A percentile compares a stretch with the other conserved stretches of the same genome.
Evolutionary conservation across 2,888 invertebrate genomes (phyloP).

Genomic region (Zhengitettix transpicula): DNA sequence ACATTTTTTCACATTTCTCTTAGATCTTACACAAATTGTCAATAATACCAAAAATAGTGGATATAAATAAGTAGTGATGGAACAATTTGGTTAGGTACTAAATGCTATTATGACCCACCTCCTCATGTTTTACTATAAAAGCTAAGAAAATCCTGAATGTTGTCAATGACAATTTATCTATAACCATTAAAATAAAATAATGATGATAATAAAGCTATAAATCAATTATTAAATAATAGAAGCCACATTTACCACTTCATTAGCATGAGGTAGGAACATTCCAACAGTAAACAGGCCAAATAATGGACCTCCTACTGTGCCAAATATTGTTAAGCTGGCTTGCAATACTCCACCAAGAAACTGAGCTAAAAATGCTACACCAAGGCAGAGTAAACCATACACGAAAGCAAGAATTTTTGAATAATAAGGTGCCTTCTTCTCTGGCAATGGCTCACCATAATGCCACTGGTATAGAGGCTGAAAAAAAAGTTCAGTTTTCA

Average conservation of each 20-base stretch:
- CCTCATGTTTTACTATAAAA: neutral
- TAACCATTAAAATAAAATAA: neutral
- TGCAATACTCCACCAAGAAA: constrained; percentile 75
- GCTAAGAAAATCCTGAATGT: too few species aligned
- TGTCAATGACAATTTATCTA: too few species aligned
- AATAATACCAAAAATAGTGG: too few species aligned
- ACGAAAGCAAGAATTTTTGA: constrained; percentile 37
- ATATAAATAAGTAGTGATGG: too few species aligned
- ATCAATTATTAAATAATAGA: neutral
- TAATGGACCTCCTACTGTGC: constrained; percentile 75
- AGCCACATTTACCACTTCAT: constrained; percentile 38
- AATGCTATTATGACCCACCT: too few species aligned
- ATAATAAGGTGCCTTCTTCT: constrained; percentile 12
- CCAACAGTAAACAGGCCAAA: constrained; percentile 72
- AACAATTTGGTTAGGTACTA: too few species aligned
- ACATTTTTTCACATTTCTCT: too few species aligned
- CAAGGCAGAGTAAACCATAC: constrained; percentile 62
- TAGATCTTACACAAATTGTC: too few species aligned
- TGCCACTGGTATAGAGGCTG: constrained; percentile 19
- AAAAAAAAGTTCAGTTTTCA: constrained; percentile 8
- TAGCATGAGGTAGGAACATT: constrained; percentile 59
- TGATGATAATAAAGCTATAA: neutral
- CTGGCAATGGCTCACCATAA: constrained; percentile 3
- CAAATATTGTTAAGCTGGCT: constrained; percentile 70
- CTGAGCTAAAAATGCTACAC: constrained; percentile 67